A percentile compares a stretch with the other conserved stretches of the same genome.
Evolutionary conservation across 1,140 invertebrate species (phyloP).

Genomic region (Rhizoglyphus robini): DNA sequence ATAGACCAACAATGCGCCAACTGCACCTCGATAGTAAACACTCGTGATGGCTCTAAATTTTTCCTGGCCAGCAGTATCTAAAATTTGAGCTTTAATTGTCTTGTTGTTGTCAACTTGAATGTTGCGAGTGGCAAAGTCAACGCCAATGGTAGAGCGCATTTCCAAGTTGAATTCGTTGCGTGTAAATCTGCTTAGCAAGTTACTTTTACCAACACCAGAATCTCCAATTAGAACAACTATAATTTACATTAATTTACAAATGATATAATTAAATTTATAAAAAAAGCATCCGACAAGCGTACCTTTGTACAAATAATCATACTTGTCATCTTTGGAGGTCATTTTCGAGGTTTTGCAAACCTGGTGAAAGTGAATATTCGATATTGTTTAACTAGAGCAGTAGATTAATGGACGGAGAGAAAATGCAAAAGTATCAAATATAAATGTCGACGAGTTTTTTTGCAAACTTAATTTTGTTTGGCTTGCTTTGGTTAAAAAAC

Average conservation of each 20-base stretch:
- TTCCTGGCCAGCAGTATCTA: conserved; percentile 99
- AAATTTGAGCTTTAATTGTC: conserved; percentile 83
- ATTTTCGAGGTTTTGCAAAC: too few relatives aligned
- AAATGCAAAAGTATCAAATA: too few relatives aligned
- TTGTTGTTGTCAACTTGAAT: conserved; percentile 70
- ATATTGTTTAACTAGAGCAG: not conserved
- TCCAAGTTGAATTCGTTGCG: conserved; percentile 99
- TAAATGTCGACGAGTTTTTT: too few relatives aligned
- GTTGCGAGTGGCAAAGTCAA: conserved; percentile 97
- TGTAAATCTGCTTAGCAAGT: conserved; percentile 95
- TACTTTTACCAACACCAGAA: conserved; percentile 98
- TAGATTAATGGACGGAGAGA: too few relatives aligned
- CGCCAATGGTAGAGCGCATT: conserved; percentile 99
- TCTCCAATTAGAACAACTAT: conserved; percentile 98
- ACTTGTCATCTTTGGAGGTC: conserved; percentile 96
- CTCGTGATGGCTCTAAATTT: conserved; percentile 95
- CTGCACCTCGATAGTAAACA: conserved; percentile 88
- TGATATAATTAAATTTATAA: conserved; percentile 7
- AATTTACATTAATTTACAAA: too few relatives aligned
- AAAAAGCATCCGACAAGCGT: not conserved
- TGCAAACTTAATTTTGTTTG: too few relatives aligned
- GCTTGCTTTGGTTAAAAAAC: too few relatives aligned
- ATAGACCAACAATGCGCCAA: conserved; percentile 86
- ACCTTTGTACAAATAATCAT: conserved; percentile 99
- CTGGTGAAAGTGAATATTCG: not conserved